Base-by-base conservation (phyloP, 2,888 invertebrate genomes). In the Ophion slaviceki region DNA sequence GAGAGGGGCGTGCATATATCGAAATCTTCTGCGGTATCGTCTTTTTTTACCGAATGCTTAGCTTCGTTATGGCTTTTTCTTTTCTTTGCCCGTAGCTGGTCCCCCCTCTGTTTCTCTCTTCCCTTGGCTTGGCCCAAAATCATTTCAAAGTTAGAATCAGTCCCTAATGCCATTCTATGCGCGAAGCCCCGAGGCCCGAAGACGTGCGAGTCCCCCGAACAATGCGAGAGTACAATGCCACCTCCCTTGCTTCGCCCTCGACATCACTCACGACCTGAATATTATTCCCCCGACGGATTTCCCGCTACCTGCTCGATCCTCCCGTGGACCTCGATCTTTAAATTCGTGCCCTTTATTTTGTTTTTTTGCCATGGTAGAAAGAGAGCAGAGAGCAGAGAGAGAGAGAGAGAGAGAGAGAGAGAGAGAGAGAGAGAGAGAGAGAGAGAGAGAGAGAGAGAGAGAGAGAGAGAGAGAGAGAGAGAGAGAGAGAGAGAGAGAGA, bases 101-200 rank as follows among this genome's bases (percentile, higher is more conserved):
- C 64, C 79, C 78, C 71, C 64, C 53, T 61, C 84, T 75, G 20
- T 28, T 28, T 74, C 67, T 77, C 72, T 76, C 67, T 75, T 79
- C 76, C 75, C 71, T 61, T 71, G 36, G 75, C 79, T 76, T 76
- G 71, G 57, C 84, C 85, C 72, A 80, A 86, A 91, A 92, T 92
- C 88, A 90, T 91, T 89, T 82, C 59, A 80, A 68, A 92, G 92
- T 91, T 90, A 90, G 89, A 90, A 91, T 91, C 92, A 90, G 88
- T 87, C 88, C 84, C 88, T 89, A 88, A 90, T 90, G 89, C 88
- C 85, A 89, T 89, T 89, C 88, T 87, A 85, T 28, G 82, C 76
- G 47, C 77, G 72, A 80, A 87, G 85, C 86, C 86, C 83, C 78
- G 71, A 84, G 86, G 80, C 86, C 62, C 83, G 84, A 59, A 86